These are phyloP conservation scores for Clinocottus analis DNA, from an alignment of 2,113 vertebrate species.

Conservation along the genomic window DNA sequence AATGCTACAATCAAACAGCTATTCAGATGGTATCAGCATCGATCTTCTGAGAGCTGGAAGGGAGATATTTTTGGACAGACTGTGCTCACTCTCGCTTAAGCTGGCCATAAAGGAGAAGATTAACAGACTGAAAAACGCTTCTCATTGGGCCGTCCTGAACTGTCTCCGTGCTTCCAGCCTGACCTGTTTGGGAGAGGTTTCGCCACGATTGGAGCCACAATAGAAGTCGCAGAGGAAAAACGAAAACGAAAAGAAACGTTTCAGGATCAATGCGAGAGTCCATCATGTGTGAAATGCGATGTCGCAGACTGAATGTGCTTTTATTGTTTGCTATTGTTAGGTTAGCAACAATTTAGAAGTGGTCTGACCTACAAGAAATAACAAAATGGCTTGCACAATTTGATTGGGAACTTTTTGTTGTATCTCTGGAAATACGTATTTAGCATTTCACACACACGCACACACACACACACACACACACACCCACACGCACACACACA, in stretches of 20 bases:
- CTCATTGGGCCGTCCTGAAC: conserved; percentile 17
- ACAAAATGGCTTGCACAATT: conserved; percentile 1
- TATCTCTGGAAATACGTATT: conserved; percentile 18
- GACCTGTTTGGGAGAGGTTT: conserved; percentile 32
- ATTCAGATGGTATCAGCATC: conserved; percentile 40
- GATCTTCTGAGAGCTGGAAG: conserved; percentile 47
- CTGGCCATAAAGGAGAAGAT: conserved; percentile 36
- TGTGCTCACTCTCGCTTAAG: conserved; percentile 10
- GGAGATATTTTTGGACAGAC: conserved; percentile 41
- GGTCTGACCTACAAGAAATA: neutral
- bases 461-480: conserved; percentile 24
- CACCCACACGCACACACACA: conserved; percentile 26
- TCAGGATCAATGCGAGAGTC: conserved; percentile 20
- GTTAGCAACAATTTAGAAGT: neutral
- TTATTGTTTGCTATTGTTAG: conserved; percentile 8
- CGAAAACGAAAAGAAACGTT: neutral
- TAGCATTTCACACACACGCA: neutral
- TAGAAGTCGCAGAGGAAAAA: neutral
- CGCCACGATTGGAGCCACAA: conserved; percentile 9
- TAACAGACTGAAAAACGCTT: conserved; percentile 11
- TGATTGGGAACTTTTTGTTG: neutral
- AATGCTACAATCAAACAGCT: conserved; percentile 58
- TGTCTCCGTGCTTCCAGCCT: conserved; percentile 21
- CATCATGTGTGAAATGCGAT: conserved; percentile 38
- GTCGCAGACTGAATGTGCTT: conserved; percentile 4